A percentile compares a stretch with the other conserved stretches of the same genome.
Evolutionary conservation across 2,113 vertebrate genomes (phyloP).

Genomic region (Castor canadensis): DNA sequence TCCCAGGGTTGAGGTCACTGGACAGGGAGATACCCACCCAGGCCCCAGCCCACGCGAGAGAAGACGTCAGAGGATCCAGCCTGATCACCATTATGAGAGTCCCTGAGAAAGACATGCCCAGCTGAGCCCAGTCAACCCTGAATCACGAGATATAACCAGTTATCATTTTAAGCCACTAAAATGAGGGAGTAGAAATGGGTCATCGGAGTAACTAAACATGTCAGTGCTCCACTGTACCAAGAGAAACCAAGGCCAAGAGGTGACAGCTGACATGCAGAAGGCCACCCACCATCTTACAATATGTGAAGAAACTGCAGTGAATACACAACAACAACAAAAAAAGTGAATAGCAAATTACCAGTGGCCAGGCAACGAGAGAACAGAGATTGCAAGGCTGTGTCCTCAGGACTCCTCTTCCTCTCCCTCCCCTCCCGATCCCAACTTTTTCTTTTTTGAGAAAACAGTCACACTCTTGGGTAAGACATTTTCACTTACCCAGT

Average conservation of each 20-base stretch:
- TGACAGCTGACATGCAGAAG: background rate
- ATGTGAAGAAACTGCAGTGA: background rate
- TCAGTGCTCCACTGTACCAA: background rate
- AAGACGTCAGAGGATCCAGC: background rate
- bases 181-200: background rate
- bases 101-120: background rate
- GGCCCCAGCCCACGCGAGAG: background rate
- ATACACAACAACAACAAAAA: background rate
- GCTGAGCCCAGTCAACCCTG: background rate
- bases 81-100: background rate
- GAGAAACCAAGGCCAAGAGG: background rate
- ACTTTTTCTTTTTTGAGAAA: too few relatives aligned
- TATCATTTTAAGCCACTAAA: background rate
- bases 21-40: background rate
- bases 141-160: background rate
- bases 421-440: too few relatives aligned
- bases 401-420: too few relatives aligned
- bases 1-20: background rate
- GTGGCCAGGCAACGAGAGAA: background rate
- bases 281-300: background rate
- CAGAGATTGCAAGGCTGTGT: too few relatives aligned
- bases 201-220: background rate
- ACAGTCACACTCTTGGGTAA: background rate
- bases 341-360: too few relatives aligned
- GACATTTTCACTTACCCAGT: constrained; percentile 86